phyloP scores from a whole-genome alignment of 2,797 vertebrate genomes.

The Enteromius anoplus region DNA sequence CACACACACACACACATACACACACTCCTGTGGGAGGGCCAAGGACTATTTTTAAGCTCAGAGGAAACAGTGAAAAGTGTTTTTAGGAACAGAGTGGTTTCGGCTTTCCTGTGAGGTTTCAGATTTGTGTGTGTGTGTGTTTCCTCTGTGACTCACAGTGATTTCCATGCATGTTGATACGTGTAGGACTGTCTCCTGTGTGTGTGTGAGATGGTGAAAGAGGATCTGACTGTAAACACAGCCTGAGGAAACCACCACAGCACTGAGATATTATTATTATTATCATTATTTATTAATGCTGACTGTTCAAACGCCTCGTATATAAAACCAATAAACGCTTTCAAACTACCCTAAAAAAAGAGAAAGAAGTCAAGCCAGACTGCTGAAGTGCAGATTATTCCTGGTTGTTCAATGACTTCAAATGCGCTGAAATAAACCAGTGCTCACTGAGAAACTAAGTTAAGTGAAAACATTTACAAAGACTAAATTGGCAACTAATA shows the following conservation, averaged over 20 bases:
- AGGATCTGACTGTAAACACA: slow-evolving; percentile 51
- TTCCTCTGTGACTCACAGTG: slow-evolving; percentile 58
- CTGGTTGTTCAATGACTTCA: background rate
- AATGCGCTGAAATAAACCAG: background rate
- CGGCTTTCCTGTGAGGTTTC: slow-evolving; percentile 28
- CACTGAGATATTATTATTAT: background rate
- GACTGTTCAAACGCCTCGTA: background rate
- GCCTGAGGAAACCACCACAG: slow-evolving; percentile 42
- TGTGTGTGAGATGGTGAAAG: slow-evolving; percentile 30
- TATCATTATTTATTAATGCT: slow-evolving; percentile 8
- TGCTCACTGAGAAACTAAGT: background rate
- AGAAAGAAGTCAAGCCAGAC: slow-evolving; percentile 21
- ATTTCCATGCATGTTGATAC: slow-evolving; percentile 53
- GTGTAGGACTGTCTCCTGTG: slow-evolving; percentile 16
- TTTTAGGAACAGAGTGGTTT: slow-evolving; percentile 30
- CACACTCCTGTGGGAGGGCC: background rate
- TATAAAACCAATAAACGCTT: background rate
- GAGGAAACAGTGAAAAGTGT: slow-evolving; percentile 31
- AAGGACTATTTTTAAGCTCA: slow-evolving; percentile 19
- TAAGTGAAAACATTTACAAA: background rate
- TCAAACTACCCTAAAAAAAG: background rate
- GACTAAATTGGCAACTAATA: background rate
- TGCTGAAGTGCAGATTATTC: background rate
- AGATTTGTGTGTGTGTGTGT: slow-evolving; percentile 11
- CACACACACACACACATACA: background rate